Evolutionary conservation across 2,113 vertebrate genomes (phyloP).

Genomic region (Empidonax alnorum): DNA sequence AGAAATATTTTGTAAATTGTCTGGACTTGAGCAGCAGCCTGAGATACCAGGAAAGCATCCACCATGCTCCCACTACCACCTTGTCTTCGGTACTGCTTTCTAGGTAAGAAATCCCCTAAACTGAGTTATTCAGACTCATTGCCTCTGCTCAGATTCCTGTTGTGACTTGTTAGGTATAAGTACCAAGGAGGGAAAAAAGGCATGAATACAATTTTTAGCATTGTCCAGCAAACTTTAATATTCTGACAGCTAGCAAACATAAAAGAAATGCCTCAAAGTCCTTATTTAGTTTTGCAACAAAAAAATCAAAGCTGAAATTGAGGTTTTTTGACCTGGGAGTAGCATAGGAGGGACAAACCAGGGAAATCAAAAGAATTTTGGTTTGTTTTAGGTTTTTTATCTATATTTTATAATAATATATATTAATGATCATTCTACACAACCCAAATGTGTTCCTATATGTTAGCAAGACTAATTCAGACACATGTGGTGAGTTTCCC

Average conservation of each 20-base stretch:
- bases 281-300: background rate
- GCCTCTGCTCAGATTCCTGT: background rate
- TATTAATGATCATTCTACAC: background rate
- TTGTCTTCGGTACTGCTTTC: background rate
- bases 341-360: background rate
- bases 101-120: background rate
- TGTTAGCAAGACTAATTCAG: background rate
- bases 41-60: background rate
- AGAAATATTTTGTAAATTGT: background rate
- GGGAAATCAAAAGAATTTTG: background rate
- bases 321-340: background rate
- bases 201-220: background rate
- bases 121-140: background rate
- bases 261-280: background rate
- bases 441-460: background rate
- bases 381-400: fast-evolving
- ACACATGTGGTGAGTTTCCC: background rate
- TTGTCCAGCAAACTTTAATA: background rate
- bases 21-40: background rate
- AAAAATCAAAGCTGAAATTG: background rate
- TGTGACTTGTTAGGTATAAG: background rate
- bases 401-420: background rate
- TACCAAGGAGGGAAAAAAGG: background rate
- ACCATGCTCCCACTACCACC: background rate
- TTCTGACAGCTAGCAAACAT: background rate